Conservation (phyloP, 2,797 vertebrate genomes). For the Euthynnus affinis region DNA sequence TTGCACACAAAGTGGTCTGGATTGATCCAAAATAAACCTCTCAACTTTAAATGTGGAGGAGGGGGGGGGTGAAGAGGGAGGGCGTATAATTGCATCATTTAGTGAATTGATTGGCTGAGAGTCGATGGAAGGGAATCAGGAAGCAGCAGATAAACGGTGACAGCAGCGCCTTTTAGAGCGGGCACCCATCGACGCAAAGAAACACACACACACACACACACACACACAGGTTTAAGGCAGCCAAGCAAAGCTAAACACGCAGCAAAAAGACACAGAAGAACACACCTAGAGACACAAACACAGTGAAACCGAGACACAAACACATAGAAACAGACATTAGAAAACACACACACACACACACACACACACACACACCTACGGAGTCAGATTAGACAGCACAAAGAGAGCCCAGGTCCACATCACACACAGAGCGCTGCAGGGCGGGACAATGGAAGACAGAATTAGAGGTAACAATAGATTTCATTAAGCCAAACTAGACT, state of each 20-base stretch:
- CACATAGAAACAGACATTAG: constrained; percentile 41
- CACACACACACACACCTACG: constrained; percentile 22
- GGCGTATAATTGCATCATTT: constrained; percentile 98
- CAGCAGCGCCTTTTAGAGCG: constrained; percentile 88
- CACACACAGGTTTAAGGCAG: constrained; percentile 43
- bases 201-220: constrained; percentile 45
- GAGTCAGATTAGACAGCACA: constrained; percentile 75
- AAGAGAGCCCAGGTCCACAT: constrained; percentile 72
- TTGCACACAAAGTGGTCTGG: constrained; percentile 96
- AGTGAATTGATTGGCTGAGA: constrained; percentile 95
- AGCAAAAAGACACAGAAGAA: constrained; percentile 18
- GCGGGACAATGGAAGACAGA: constrained; percentile 83
- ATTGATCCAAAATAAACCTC: constrained; percentile 98
- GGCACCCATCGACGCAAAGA: constrained; percentile 69
- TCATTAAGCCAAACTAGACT: constrained; percentile 92
- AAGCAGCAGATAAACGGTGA: constrained; percentile 93
- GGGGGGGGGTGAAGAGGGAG: constrained; percentile 77
- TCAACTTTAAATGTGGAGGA: constrained; percentile 97
- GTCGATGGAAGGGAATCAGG: constrained; percentile 96
- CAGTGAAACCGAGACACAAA: constrained; percentile 57
- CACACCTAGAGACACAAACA: constrained; percentile 54
- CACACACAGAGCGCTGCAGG: constrained; percentile 77
- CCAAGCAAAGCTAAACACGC: constrained; percentile 37
- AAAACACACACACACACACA: constrained; percentile 45
- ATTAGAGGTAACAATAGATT: constrained; percentile 92